A percentile compares a stretch with the other conserved stretches of the same genome.
These are phyloP conservation scores for Fregata magnificens DNA, from an alignment of 2,113 vertebrate genomes.

Conservation along the genomic window DNA sequence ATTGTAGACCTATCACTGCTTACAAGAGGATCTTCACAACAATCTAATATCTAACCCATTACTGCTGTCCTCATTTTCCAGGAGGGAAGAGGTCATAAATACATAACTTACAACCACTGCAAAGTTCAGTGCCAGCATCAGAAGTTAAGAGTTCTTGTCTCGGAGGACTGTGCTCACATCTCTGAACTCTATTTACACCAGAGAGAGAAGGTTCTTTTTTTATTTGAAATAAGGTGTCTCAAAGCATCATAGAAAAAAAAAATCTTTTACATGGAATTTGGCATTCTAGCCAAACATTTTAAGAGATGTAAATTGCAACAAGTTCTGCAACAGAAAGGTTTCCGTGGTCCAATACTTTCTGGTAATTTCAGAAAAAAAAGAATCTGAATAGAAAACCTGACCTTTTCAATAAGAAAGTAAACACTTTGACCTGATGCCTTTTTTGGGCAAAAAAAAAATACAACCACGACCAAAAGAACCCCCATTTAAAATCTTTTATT, in stretches of 20 bases:
- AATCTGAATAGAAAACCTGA: not conserved
- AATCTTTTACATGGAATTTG: not conserved
- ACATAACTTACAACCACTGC: not conserved
- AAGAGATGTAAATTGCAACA: not conserved
- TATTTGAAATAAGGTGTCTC: not conserved
- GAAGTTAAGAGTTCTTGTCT: not conserved
- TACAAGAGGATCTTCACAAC: not conserved
- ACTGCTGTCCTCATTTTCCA: not conserved
- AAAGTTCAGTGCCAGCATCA: not conserved
- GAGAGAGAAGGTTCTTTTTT: not conserved
- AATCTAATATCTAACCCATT: not conserved
- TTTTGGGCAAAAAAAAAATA: accelerated
- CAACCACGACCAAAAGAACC: not conserved
- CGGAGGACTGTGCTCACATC: not conserved
- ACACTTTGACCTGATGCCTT: not conserved
- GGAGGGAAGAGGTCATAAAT: not conserved
- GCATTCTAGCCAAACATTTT: not conserved
- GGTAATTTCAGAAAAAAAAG: not conserved
- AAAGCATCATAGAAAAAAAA: not conserved
- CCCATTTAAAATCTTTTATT: not conserved
- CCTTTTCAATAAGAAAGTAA: not conserved
- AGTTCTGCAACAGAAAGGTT: not conserved
- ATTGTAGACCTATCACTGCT: not conserved
- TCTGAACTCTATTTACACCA: not conserved
- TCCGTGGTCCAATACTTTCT: not conserved